Percentiles rank a stretch among this genome's conserved stretches.
Evolutionary conservation across 2,113 vertebrate species (phyloP).

Genomic region (Monopterus albus): DNA sequence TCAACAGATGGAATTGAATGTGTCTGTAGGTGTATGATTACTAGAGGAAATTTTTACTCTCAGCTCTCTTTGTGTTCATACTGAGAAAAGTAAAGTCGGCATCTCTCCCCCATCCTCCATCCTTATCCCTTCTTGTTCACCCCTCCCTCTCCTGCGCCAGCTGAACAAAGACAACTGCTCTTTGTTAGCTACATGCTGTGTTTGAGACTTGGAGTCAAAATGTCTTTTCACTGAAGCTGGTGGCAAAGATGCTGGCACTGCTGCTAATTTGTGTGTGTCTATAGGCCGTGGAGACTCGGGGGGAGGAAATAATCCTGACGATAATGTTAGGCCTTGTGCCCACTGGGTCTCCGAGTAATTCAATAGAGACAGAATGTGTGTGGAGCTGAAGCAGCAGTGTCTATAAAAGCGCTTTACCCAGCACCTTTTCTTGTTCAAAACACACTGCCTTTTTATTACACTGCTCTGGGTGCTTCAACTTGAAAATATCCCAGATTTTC

Average conservation of each 20-base stretch:
- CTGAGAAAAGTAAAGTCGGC: conserved; percentile 38
- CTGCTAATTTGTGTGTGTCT: conserved; percentile 20
- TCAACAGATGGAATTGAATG: conserved; percentile 5
- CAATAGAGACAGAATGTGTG: conserved; percentile 21
- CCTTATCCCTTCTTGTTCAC: conserved; percentile 47
- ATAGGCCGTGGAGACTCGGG: conserved; percentile 13
- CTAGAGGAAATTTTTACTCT: conserved; percentile 24
- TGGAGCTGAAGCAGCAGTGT: conserved; percentile 60
- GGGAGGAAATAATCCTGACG: conserved; percentile 39
- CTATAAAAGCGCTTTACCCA: conserved; percentile 44
- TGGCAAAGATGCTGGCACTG: conserved; percentile 32
- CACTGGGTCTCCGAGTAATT: conserved; percentile 47
- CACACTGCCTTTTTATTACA: conserved; percentile 53
- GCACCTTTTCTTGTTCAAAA: conserved; percentile 56
- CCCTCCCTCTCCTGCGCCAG: conserved; percentile 62
- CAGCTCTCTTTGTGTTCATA: conserved; percentile 52
- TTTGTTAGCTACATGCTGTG: conserved; percentile 69
- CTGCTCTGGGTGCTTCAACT: conserved; percentile 33
- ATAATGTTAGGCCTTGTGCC: conserved; percentile 48
- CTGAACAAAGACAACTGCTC: conserved; percentile 78
- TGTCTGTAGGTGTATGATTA: conserved; percentile 21
- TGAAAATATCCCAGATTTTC: conserved; percentile 49
- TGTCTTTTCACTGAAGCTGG: conserved; percentile 44
- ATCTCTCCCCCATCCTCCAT: conserved; percentile 71
- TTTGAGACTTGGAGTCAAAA: conserved; percentile 56